Base-by-base conservation (phyloP, 2,888 invertebrate species). In the Lucinisca nassula region DNA sequence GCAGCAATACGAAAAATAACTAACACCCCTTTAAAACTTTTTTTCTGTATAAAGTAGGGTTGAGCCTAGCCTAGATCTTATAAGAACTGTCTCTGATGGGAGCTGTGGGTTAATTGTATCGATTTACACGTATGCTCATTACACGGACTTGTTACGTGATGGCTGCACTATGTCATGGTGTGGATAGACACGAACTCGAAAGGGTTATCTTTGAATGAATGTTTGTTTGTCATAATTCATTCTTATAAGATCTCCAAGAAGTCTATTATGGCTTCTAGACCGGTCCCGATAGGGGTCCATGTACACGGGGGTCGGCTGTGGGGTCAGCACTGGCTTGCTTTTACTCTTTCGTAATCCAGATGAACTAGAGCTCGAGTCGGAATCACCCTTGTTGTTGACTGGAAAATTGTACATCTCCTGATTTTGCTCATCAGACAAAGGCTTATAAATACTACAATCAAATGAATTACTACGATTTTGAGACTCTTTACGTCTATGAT, bases 211-310 rank as follows among this genome's bases (percentile, higher is more conserved):
- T 72, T 87, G 88, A 79, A 92, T 84, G 58, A 92, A 87, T 70
- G 90, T 85, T 55, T 92, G 92, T 82, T 89, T 92, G 49, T 91
- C 90, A 81, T 92, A 90, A 72, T 92, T 92, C 92, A 92, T 91
- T 21, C 90, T 80, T n/a, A 92, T 92, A 12, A 92, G 70, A 80
- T 92, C 92, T 10, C 91, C 90, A 3, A 92, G 67, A n/a, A 92
- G 85, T 80, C 92, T 87, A 61, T 92, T 91, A 58, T 90, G 90
- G 30, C 84, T 88, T 14, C 87, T 82, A 21, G 90, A 89, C 79
- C 90, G 89, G 35, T 87, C 88, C 30, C 92, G 61, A 73, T 91
- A 88, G 37, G 92, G 92, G 45, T 92, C 92, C 84, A 91, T 90
- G 67, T 92, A 92, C 12, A 91, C 89, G 10, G 90, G 87, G 10